Percentiles rank a stretch among this genome's conserved stretches.
Evolutionary conservation across 2,888 invertebrate genomes (phyloP).

Genomic region (Xestobium rufovillosum): DNA sequence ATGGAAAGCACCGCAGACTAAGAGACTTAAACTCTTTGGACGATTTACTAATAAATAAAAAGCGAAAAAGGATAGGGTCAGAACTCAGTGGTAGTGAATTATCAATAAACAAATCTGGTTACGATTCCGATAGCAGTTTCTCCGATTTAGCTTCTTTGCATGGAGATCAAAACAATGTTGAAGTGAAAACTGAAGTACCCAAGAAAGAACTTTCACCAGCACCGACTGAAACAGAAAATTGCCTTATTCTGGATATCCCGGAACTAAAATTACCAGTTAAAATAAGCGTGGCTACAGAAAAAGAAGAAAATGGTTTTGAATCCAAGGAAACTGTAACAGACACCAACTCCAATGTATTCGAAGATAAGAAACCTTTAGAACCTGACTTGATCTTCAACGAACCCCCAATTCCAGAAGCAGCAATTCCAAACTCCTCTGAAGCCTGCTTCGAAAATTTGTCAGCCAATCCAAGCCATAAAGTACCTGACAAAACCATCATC

Average conservation of each 20-base stretch:
- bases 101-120: slow-evolving; percentile 53
- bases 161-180: slow-evolving; percentile 29
- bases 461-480: slow-evolving; percentile 38
- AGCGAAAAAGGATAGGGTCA: slow-evolving; percentile 50
- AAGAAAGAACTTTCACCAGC: too few species aligned
- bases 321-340: slow-evolving; percentile 23
- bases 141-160: slow-evolving; percentile 45
- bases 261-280: not conserved
- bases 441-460: slow-evolving; percentile 19
- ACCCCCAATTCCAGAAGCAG: not conserved
- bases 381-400: slow-evolving; percentile 6
- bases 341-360: slow-evolving; percentile 38
- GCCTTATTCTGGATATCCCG: too few species aligned
- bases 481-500: slow-evolving; percentile 49
- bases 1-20: slow-evolving; percentile 58
- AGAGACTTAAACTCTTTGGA: slow-evolving; percentile 51
- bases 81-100: slow-evolving; percentile 54
- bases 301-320: slow-evolving; percentile 12
- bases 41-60: slow-evolving; percentile 48
- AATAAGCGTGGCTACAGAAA: slow-evolving; percentile 9
- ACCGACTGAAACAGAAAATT: too few species aligned
- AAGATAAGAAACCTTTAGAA: slow-evolving; percentile 15
- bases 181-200: not conserved
- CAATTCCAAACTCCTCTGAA: slow-evolving; percentile 9
- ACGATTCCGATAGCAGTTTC: slow-evolving; percentile 58